Base-by-base conservation (phyloP, 2,797 vertebrate species). In the Lycodopsis pacificus region DNA sequence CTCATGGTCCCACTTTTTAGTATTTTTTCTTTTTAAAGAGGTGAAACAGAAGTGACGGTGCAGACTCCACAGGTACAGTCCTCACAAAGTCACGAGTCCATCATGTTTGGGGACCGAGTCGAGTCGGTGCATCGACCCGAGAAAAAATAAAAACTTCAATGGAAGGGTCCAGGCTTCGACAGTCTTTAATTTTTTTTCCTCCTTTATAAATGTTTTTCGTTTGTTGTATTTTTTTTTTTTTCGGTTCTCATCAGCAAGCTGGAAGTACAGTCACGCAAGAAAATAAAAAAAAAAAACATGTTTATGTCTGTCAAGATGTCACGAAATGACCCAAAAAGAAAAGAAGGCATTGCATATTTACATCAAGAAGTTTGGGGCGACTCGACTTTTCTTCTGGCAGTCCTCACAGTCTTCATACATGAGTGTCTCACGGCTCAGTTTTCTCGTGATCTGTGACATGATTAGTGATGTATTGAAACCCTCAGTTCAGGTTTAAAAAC, bases 311-410 rank as follows among this genome's bases (percentile, higher is more conserved):
- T 83, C 81, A 66, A 76, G 86, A 86, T 73, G 77, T 76, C 80
- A 73, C 78, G 15, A 75, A 70, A 79, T 7, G 64, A 80, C 48
- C 42, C 54, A 6, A 27, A 54, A 17, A 48, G 59, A 62, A 46
- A 51, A 84, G 83, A 92, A 91, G 91, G 84, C 87, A 87, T 94
- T 95, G 93, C 93, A 95, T 95, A 93, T 94, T 89, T 94, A 94
- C 93, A 93, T 86, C 82, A 88, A 79, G 72, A 83, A 85, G 78
- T 80, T 88, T 34, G 87, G 76, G 83, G 80, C 56, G 40, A 85
- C 80, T 71, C 19, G 20, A 73, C 72, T 70, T 74, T 22, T 51
- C 4, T 66, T 73, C 76, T 30, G 68, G 77, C 84, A 79, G 81
- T 88, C 80, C 87, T 83, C 87, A 85, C 89, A 88, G 83, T 87